Evolutionary conservation across 1,140 invertebrate species (phyloP).

Genomic region (Teleopsis dalmanni): DNA sequence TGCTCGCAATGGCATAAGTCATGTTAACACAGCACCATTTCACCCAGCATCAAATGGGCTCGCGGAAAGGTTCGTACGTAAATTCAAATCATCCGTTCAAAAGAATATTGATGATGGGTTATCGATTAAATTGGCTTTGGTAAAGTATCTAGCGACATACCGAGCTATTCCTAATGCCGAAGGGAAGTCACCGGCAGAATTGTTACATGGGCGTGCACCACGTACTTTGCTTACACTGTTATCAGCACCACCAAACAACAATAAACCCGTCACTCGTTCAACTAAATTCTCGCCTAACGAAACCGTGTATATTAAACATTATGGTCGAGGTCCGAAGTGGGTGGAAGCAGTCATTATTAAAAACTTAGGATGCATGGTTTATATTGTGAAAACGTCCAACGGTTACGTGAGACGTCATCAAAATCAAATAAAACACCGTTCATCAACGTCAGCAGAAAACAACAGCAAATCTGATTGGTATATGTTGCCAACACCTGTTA

Average conservation of each 20-base stretch:
- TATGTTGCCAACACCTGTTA: no score
- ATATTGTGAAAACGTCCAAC: no score
- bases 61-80: slow-evolving; percentile 22
- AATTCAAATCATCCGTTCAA: slow-evolving; percentile 5
- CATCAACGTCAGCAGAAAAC: no score
- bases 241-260: neutral
- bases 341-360: no score
- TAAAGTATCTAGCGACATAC: neutral
- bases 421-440: no score
- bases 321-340: no score
- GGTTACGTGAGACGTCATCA: no score
- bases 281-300: no score
- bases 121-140: neutral
- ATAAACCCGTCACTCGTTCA: no score
- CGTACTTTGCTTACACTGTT: neutral
- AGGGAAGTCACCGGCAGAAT: neutral
- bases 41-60: slow-evolving; percentile 28
- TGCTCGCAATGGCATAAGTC: slow-evolving; percentile 19
- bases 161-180: slow-evolving; percentile 3
- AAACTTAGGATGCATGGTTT: no score
- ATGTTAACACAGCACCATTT: slow-evolving; percentile 13
- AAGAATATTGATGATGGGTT: slow-evolving; percentile 3
- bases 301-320: no score
- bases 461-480: no score
- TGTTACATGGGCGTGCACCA: neutral